A percentile compares a stretch with the other conserved stretches of the same genome.
Conservation (phyloP, 2,888 invertebrate species). For the Salpingus planirostris region DNA sequence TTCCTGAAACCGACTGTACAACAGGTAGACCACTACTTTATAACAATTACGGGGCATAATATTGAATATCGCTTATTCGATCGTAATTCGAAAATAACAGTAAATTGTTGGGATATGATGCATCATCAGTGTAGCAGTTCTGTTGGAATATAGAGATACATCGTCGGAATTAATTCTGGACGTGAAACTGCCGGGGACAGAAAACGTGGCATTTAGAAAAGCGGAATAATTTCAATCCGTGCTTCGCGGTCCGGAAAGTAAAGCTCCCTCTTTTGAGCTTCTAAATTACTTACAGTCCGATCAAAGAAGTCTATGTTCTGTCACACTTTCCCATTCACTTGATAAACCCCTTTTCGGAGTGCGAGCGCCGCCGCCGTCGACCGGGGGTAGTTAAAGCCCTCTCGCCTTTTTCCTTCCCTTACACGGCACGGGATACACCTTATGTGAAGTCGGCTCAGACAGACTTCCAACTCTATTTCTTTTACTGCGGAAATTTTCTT, state of each 20-base stretch:
- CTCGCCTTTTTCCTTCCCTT: too few species aligned
- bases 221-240: constrained; percentile 34
- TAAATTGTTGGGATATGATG: too few species aligned
- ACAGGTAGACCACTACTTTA: too few species aligned
- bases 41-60: too few species aligned
- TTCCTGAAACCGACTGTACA: too few species aligned
- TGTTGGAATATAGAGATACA: constrained; percentile 9
- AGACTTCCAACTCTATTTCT: constrained; percentile 20
- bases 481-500: constrained; percentile 31
- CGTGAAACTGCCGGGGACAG: constrained; percentile 25
- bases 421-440: too few species aligned
- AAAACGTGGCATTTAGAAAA: constrained; percentile 28
- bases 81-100: too few species aligned
- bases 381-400: constrained; percentile 13
- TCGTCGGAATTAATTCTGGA: constrained; percentile 22
- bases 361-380: too few species aligned
- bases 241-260: constrained; percentile 29
- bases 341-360: constrained; percentile 22
- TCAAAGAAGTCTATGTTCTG: constrained; percentile 28
- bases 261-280: constrained; percentile 26
- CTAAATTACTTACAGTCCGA: constrained; percentile 31
- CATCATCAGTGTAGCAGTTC: too few species aligned
- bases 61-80: too few species aligned
- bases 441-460: too few species aligned
- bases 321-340: constrained; percentile 23